Evolutionary conservation across 92 coral and sea anemone genomes (phyloP).

Genomic region (Porites cylindrica): DNA sequence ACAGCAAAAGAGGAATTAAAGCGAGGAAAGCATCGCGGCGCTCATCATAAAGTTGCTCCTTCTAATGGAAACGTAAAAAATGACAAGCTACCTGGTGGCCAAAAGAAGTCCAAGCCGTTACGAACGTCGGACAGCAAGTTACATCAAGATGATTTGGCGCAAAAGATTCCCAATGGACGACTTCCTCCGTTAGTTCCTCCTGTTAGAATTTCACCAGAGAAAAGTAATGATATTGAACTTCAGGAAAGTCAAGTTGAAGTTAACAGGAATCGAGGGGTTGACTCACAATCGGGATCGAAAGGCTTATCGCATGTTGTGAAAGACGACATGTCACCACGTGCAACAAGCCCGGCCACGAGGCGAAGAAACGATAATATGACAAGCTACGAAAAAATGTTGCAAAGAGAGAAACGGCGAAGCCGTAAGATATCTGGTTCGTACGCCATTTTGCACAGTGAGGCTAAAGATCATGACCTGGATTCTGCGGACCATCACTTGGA

Average conservation of each 20-base stretch:
- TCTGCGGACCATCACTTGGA: neutral
- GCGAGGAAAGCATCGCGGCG: constrained; percentile 19
- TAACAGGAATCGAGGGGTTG: neutral
- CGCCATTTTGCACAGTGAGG: constrained; percentile 34
- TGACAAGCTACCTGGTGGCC: neutral
- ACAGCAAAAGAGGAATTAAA: constrained; percentile 21
- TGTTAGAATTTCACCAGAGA: neutral
- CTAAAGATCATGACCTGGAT: constrained; percentile 19
- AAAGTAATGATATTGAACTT: constrained; percentile 7
- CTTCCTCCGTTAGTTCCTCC: constrained; percentile 35
- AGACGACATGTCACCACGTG: neutral
- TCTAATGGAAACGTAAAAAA: neutral
- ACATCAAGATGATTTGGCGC: neutral
- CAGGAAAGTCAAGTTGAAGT: neutral
- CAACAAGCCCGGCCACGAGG: constrained; percentile 28
- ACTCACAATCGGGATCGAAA: neutral
- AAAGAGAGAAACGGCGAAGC: constrained; percentile 20
- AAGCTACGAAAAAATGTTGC: constrained; percentile 41
- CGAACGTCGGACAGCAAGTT: neutral
- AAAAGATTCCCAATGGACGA: constrained; percentile 7
- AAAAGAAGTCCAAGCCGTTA: neutral
- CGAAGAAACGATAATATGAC: constrained; percentile 43
- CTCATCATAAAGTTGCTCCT: constrained; percentile 24
- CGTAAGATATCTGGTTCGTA: constrained; percentile 20
- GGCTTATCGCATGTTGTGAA: neutral